Evolutionary conservation across 2,888 invertebrate genomes (phyloP).

Genomic region (Andrena flavipes): DNA sequence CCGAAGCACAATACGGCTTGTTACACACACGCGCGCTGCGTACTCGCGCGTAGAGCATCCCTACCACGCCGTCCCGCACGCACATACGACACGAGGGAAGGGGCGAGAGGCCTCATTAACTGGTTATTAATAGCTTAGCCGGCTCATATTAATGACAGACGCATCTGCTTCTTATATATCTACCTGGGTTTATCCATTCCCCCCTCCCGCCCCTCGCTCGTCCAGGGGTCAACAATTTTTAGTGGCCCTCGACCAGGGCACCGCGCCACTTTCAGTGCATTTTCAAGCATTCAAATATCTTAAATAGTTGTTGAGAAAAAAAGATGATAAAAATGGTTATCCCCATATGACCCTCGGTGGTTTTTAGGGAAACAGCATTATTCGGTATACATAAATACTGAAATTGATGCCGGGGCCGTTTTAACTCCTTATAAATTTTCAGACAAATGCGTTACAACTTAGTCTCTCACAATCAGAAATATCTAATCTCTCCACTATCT

Average conservation of each 20-base stretch:
- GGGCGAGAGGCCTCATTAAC: conserved; percentile 81
- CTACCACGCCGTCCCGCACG: conserved; percentile 63
- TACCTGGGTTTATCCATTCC: conserved; percentile 63
- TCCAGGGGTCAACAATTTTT: conserved; percentile 63
- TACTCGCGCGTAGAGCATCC: conserved; percentile 40
- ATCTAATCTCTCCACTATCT: no score
- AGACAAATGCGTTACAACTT: no score
- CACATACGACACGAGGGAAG: conserved; percentile 68
- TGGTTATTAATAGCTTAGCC: conserved; percentile 82
- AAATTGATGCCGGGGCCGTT: no score
- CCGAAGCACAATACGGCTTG: conserved; percentile 58
- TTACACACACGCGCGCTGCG: conserved; percentile 38
- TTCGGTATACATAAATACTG: no score
- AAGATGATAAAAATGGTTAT: no score
- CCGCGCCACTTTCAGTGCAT: neutral
- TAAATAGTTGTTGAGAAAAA: no score
- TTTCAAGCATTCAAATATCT: no score
- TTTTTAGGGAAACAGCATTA: no score
- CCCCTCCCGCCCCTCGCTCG: conserved; percentile 33
- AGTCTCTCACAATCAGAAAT: no score
- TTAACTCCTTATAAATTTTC: no score
- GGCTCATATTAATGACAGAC: conserved; percentile 82
- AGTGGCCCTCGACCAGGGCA: conserved; percentile 30
- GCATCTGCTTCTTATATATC: conserved; percentile 76
- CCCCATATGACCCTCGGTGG: no score